These are phyloP conservation scores for Babylonia areolata DNA, from an alignment of 1,140 invertebrate species.

Conservation along the genomic window DNA sequence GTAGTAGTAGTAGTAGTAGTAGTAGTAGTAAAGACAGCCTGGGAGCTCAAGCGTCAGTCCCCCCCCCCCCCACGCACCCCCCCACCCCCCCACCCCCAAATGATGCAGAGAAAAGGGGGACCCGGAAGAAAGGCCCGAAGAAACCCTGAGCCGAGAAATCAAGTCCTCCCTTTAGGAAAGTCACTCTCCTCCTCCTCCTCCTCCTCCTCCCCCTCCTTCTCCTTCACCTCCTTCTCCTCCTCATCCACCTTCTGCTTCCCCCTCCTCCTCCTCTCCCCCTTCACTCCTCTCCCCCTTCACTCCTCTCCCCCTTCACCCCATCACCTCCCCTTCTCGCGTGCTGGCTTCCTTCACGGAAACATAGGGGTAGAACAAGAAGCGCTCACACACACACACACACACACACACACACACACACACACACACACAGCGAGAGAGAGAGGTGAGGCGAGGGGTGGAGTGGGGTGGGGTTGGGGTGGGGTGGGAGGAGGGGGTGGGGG, in stretches of 20 bases:
- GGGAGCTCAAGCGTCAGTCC: no score
- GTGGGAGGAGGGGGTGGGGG: not conserved
- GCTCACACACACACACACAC: no score
- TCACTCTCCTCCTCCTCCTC: not conserved
- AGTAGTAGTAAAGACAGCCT: no score
- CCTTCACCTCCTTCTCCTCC: not conserved
- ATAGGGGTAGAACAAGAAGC: no score
- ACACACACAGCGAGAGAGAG: not conserved
- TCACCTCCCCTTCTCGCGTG: not conserved
- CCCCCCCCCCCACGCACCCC: no score
- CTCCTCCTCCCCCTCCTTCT: not conserved
- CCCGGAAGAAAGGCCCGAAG: no score
- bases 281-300: not conserved
- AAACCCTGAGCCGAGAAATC: no score
- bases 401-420: no score
- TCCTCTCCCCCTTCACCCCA: not conserved
- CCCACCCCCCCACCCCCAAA: no score
- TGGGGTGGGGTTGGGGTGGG: not conserved
- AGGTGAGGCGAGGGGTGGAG: not conserved
- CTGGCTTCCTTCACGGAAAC: not conserved
- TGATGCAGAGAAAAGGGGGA: no score
- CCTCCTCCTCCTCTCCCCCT: not conserved
- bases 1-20: no score
- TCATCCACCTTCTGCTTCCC: not conserved
- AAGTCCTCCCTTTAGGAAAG: no score